Base-by-base conservation (phyloP, 1,140 invertebrate species). In the Eurosta solidaginis region DNA sequence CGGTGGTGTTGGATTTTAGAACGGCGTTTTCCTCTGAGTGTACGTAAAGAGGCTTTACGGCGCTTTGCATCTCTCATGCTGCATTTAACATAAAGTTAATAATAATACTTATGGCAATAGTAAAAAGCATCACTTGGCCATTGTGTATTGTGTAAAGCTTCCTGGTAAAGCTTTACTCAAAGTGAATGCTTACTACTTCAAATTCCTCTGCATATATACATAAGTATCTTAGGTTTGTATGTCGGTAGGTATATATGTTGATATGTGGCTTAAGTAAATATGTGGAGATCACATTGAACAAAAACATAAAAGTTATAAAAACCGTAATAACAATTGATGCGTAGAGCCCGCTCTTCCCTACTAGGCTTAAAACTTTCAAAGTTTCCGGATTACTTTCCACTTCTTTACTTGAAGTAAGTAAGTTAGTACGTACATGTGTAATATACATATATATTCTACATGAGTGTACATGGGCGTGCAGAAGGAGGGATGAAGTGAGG, bases 131-230 rank as follows among this genome's bases (percentile, higher is more conserved):
- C 84, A 85, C 84, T 85, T 85, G 82, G 83, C 83, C 83, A 79
- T 84, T 84, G 82, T 85, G 84, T 84, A 84, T 85, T 85, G 84
- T 85, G 83, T 81, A 85, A 85, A 85, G 82, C 85, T 83, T 85
- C 85, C 85, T 84, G 84, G 84, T 81, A 82, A 84, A 85, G 40
- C 81, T 63, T 68, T 45, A 68, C 59, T 29, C 77, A 73, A 59
- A n/a, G 59, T 40, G 33, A 33, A 17, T 29, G 59, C 27, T 14
- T 33, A 25, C 40, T 36, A 20, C 54, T 36, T 9, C 33, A n/a
- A 63, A 63, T 12, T 59, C n/a, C n/a, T n/a, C n/a, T n/a, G 3
- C 52, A 59, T 2, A 4, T 6, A 63, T 0, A 36, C 54, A n/a
- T 20, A 59, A 2, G 33, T 36, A 10, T n/a, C n/a, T n/a, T n/a